Conservation (phyloP, 2,888 invertebrate genomes). For the Nomada goodeniana region DNA sequence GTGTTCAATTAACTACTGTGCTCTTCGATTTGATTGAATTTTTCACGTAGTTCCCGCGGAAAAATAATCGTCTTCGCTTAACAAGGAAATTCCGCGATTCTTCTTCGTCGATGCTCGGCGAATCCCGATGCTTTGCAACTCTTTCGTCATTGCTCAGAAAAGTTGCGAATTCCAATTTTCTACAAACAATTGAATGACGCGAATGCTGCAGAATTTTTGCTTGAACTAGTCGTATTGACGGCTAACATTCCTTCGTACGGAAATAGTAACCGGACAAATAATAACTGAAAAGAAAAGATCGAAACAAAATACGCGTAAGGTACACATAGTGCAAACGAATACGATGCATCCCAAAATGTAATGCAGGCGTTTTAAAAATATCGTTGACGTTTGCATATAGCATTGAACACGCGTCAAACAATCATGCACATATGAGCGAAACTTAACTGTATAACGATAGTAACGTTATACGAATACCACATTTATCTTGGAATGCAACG, state of each 20-base stretch:
- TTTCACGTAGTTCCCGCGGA: neutral
- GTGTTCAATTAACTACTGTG: slow-evolving; percentile 2
- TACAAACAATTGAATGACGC: too few species aligned
- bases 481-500: slow-evolving; percentile 32
- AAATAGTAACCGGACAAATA: too few species aligned
- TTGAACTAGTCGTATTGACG: too few species aligned
- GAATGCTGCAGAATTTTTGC: too few species aligned
- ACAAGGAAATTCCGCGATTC: neutral
- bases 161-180: too few species aligned
- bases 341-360: neutral
- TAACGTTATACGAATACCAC: slow-evolving; percentile 42
- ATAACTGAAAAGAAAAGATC: too few species aligned
- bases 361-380: neutral
- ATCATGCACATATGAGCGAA: slow-evolving; percentile 12
- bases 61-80: neutral
- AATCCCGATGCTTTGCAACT: too few species aligned
- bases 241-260: too few species aligned
- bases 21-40: neutral
- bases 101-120: too few species aligned
- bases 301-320: too few species aligned
- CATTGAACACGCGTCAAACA: slow-evolving; percentile 7
- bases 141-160: too few species aligned
- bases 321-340: neutral
- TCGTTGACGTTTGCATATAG: neutral
- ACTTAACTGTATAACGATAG: slow-evolving; percentile 40